These are phyloP conservation scores for Drosophila pallidifrons DNA, from an alignment of 1,140 invertebrate genomes.

Conservation along the genomic window DNA sequence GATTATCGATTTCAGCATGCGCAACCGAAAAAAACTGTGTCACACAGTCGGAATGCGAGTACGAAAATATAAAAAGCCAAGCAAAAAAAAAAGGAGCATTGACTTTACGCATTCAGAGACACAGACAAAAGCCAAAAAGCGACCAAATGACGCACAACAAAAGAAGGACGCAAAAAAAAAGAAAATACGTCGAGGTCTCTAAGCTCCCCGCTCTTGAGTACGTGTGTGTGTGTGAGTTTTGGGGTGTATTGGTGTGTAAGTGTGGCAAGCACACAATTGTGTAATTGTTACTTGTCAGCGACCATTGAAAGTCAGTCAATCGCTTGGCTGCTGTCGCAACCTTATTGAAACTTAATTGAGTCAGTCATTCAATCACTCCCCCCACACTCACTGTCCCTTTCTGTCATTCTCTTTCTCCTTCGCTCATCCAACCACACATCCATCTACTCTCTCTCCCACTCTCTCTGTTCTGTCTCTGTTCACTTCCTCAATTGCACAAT, in stretches of 20 bases:
- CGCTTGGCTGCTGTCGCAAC: constrained; percentile 35
- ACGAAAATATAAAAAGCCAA: background rate
- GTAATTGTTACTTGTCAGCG: constrained; percentile 60
- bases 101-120: constrained; percentile 11
- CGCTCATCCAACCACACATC: too few species aligned
- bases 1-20: constrained; percentile 30
- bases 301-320: constrained; percentile 25
- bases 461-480: background rate
- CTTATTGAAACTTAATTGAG: constrained; percentile 72
- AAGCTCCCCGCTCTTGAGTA: constrained; percentile 1
- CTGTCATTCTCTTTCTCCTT: background rate
- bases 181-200: constrained; percentile 11
- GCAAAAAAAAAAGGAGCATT: constrained; percentile 6
- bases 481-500: background rate
- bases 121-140: constrained; percentile 23
- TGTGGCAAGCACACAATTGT: constrained; percentile 59
- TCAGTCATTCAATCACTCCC: constrained; percentile 23
- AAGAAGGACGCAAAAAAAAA: constrained; percentile 18
- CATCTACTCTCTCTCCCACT: background rate
- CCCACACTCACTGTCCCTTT: background rate
- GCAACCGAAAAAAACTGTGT: constrained; percentile 2
- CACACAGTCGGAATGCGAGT: constrained; percentile 20
- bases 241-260: constrained; percentile 23
- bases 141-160: constrained; percentile 49
- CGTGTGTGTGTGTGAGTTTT: constrained; percentile 9